These are phyloP conservation scores for Menidia menidia DNA, from an alignment of 2,797 vertebrate species.

Conservation along the genomic window DNA sequence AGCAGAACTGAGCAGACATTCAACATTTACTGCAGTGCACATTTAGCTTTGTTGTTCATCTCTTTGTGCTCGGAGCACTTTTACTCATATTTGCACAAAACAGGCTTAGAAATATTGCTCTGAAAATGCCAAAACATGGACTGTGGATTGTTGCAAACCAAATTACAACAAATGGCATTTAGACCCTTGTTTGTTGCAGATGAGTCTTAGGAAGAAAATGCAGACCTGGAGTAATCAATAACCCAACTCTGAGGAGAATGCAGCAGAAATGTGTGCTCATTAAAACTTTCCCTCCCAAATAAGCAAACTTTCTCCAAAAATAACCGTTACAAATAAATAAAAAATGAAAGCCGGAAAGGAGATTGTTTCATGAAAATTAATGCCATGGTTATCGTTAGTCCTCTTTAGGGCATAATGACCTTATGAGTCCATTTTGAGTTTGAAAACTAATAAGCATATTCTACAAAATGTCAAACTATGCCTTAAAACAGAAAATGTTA, in stretches of 20 bases:
- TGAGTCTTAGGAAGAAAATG: background rate
- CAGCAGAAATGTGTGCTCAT: background rate
- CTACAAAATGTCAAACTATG: background rate
- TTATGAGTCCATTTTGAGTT: background rate
- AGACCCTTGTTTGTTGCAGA: background rate
- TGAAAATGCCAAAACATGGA: slow-evolving; percentile 8
- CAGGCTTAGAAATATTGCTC: background rate
- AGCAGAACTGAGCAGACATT: background rate
- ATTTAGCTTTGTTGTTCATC: background rate
- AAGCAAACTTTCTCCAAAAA: background rate
- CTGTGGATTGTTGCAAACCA: background rate
- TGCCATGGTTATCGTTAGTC: background rate
- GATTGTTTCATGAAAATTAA: background rate
- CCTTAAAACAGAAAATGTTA: background rate
- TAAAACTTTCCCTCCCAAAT: background rate
- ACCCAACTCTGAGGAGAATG: background rate
- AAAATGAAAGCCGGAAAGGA: background rate
- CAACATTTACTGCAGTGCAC: background rate
- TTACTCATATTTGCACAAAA: background rate
- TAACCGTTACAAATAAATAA: background rate
- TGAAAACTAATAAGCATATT: background rate
- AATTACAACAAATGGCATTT: background rate
- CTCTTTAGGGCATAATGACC: background rate
- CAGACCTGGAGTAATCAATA: slow-evolving; percentile 1
- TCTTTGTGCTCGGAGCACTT: background rate